Base-by-base conservation (phyloP, 2,113 vertebrate genomes). In the Boleophthalmus pectinirostris region DNA sequence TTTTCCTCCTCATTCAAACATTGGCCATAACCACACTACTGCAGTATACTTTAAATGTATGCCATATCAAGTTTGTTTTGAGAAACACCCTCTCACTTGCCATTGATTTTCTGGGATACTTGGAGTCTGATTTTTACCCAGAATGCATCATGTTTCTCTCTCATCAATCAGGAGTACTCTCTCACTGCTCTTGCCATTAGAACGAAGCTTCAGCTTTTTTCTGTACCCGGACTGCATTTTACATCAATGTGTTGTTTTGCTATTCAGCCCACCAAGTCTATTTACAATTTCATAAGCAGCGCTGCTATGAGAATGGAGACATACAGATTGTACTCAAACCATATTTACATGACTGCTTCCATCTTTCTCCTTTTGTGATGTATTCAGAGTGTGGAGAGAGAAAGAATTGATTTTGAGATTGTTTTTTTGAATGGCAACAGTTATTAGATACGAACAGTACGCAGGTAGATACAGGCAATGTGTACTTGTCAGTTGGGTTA, bases 141-240 rank as follows among this genome's bases (percentile, higher is more conserved):
- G 45, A 7, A 47, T 66, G 60, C 53, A 29, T 67, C 56, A 49
- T n/a, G 47, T 38, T 5, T 68, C 33, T 21, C 45, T 45, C 57
- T 45, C 29, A 24, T 74, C 61, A 66, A 43, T 51, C 58, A 66
- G 47, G 20, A 23, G 25, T 23, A 54, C 29, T 64, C 61, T 38
- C 33, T 38, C 4, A 33, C 10, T 3, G 35, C 54, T 65, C 43
- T 33, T 60, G 21, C 23, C 57, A 38, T 51, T 47, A 53, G 16
- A 68, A 66, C 53, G 5, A 18, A 49, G 23, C 13, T 1, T 0
- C 29, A 43, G 47, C 66, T 72, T 66, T 64, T n/a, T 60, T 70
- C 20, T 58, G 23, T 64, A n/a, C 38, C 56, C 38, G 54, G 51
- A 57, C 75, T 74, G 23, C 15, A 65, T 64, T 68, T 74, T n/a